Evolutionary conservation across 2,888 invertebrate species (phyloP), one percentile per base, ranked within the genome.

Genomic region (Ferrisia virgata): DNA sequence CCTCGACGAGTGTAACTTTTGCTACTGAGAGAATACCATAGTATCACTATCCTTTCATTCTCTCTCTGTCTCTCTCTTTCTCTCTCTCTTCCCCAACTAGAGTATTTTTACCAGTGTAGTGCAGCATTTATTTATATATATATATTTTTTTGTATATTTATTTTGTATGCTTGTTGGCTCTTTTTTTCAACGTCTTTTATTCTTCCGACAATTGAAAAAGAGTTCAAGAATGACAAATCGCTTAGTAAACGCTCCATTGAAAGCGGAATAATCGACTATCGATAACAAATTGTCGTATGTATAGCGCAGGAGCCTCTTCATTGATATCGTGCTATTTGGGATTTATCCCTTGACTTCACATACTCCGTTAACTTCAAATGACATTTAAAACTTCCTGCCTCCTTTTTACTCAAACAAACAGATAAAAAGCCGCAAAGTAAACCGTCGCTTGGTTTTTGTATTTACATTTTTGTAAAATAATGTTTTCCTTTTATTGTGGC

Each of bases 271-370:
- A 82, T 82, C 76, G 82, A 40, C 82, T 82, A 82, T 82, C 82
- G 72, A 82, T 82, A 82, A 82, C 82, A 82, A 82, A 82, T 82
- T 82, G 82, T 82, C 82, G 69, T 69, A 81, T 82, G 69, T 69
- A 81, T 82, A 69, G 18, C 22, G 3, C 40, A 28, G 64, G 47
- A 28, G 40, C 15, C 82, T 82, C 72, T 69, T 82, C 40, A 82
- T 82, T 72, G 82, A 82, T 82, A 82, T 72, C 72, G 72, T 33
- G 72, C 82, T 53, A 81, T 58, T 82, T 43, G 40, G 69, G 69
- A 69, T 82, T 82, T 82, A 82, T 82, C 82, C 72, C 82, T 82
- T 82, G 82, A 82, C 82, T 82, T 82, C 82, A 82, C 82, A 82
- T 82, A 82, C 82, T 82, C 82, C 82, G 82, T 82, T 82, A 82